Evolutionary conservation across 2,888 invertebrate genomes (phyloP).

Genomic region (Nemotelus pantherinus): DNA sequence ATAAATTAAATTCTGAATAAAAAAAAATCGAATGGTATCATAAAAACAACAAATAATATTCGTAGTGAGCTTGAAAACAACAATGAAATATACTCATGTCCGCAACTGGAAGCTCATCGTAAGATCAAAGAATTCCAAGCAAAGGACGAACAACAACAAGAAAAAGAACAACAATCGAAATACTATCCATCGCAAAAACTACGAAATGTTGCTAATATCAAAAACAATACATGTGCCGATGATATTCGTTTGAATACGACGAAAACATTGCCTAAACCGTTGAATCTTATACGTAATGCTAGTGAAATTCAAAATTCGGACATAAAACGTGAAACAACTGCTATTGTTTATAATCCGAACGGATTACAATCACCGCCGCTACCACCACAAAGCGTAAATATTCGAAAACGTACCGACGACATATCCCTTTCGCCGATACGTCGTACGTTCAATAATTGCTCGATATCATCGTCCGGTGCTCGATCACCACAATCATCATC

Average conservation of each 20-base stretch:
- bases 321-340: not conserved
- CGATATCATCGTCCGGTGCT: slow-evolving; percentile 47
- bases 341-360: not conserved
- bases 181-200: slow-evolving; percentile 12
- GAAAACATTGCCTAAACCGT: slow-evolving; percentile 25
- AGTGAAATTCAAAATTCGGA: slow-evolving; percentile 19
- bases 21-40: not conserved
- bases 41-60: slow-evolving; percentile 42
- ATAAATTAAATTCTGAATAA: not conserved
- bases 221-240: slow-evolving; percentile 32
- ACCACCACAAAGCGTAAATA: not conserved
- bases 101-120: slow-evolving; percentile 64
- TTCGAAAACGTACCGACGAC: slow-evolving; percentile 40
- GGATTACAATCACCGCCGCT: not conserved
- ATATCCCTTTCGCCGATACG: slow-evolving; percentile 52
- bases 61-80: slow-evolving; percentile 65
- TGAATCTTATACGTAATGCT: slow-evolving; percentile 25
- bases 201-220: slow-evolving; percentile 36
- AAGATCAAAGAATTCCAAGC: slow-evolving; percentile 51
- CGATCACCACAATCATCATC: slow-evolving; percentile 5
- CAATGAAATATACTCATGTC: slow-evolving; percentile 65
- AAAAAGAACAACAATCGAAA: slow-evolving; percentile 42
- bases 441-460: slow-evolving; percentile 53
- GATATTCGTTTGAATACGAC: not conserved
- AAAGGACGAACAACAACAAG: slow-evolving; percentile 50